Base-by-base conservation (phyloP, 2,888 invertebrate species). In the Tetheella fluctuosa region DNA sequence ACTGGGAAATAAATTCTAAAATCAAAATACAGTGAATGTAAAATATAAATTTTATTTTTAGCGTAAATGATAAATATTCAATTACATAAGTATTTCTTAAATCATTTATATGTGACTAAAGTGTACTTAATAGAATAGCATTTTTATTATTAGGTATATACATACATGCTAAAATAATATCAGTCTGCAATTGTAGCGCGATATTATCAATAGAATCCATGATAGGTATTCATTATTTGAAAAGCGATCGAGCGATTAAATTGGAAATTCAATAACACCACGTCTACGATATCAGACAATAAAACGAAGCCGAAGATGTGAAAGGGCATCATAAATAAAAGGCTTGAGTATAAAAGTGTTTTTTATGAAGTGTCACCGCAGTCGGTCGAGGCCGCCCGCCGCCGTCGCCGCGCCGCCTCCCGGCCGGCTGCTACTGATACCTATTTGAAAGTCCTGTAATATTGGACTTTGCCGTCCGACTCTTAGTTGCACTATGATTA, bases 301-400 rank as follows among this genome's bases (percentile, higher is more conserved):
- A 87, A 89, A 88, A 88, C 75, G 83, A 85, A 86, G 82, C 81
- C 84, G 71, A 85, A 86, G 86, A 88, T 85, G 83, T 86, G 86
- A 88, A 88, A 86, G 85, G 88, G 85, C 85, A 84, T 81, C 88
- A 89, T 91, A 92, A 90, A 91, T 91, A 90, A 91, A 90, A 89
- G 88, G 89, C 86, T 88, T 85, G 86, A 86, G 88, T 88, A 89
- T 89, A 90, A 91, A 91, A 91, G 91, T 90, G 86, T 89, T 88
- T 90, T 91, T 91, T 92, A 93, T 91, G 92, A 91, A 91, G 91
- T 90, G 91, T 89, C 86, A 85, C 88, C 89, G 77, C 86, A 83
- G 81, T 79, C 74, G 81, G 70, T 72, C 72, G 77, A 68, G 74
- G 77, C 77, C 73, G 70, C 37, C 37, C 68, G 61, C 48, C 63